A percentile compares a stretch with the other conserved stretches of the same genome.
Evolutionary conservation across 1,140 invertebrate genomes (phyloP).

Genomic region (Drosophila athabasca): DNA sequence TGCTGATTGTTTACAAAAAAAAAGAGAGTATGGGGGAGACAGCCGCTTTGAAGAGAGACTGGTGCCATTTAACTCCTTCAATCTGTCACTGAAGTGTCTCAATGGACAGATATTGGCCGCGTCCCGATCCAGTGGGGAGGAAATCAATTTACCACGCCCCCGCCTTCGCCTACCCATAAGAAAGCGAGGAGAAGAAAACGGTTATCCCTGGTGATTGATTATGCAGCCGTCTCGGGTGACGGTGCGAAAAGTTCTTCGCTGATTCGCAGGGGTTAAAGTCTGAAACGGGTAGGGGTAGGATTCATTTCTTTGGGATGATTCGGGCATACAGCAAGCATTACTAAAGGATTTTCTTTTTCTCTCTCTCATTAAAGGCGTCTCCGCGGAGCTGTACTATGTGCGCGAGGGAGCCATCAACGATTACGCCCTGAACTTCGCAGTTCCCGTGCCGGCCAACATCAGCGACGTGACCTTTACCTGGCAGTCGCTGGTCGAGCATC

Average conservation of each 20-base stretch:
- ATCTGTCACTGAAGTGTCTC: conserved; percentile 75
- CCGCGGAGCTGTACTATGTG: conserved; percentile 94
- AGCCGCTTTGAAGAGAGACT: conserved; percentile 27
- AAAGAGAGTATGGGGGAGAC: conserved; percentile 9
- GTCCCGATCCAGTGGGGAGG: conserved; percentile 30
- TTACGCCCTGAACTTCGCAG: conserved; percentile 93
- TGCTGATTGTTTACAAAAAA: conserved; percentile 31
- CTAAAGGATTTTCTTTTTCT: conserved; percentile 7
- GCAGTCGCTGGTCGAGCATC: conserved; percentile 90
- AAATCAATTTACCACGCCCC: conserved; percentile 73
- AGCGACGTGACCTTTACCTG: conserved; percentile 94
- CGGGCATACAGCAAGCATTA: conserved; percentile 22
- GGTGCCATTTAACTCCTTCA: conserved; percentile 76
- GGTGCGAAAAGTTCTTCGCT: conserved; percentile 60
- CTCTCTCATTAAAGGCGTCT: conserved; percentile 87
- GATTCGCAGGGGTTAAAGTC: neutral
- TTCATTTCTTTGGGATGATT: neutral
- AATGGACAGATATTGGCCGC: conserved; percentile 61
- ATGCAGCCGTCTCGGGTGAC: conserved; percentile 67
- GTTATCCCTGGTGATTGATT: conserved; percentile 78
- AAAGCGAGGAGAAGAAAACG: conserved; percentile 62
- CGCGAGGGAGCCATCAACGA: conserved; percentile 92
- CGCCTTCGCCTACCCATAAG: conserved; percentile 14
- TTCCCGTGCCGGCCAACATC: conserved; percentile 92
- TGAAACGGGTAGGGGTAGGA: conserved; percentile 1